Base-by-base conservation (phyloP, 2,797 vertebrate species). In the Tokudaia tokunoshimensis region DNA sequence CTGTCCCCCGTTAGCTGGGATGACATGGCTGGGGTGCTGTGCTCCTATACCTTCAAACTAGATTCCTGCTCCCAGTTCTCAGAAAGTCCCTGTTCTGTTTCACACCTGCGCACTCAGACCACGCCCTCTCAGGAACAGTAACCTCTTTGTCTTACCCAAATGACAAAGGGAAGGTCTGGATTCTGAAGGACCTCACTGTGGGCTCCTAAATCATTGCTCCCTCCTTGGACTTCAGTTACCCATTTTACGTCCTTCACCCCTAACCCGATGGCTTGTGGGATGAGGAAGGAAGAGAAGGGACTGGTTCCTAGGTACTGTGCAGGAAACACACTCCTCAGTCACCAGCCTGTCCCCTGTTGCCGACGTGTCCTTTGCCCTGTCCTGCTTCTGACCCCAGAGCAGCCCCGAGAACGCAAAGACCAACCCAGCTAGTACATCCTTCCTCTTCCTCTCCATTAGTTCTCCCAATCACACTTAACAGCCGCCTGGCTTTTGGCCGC, bases 401-500 rank as follows among this genome's bases (percentile, higher is more conserved):
- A 78, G 65, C 59, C 65, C 47, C 6, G 22, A 74, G 84, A 76
- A 91, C 44, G 93, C 85, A 82, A 83, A 44, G 61, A 87, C 50
- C 31, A 22, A 65, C 78, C 41, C 31, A 19, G 86, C 85, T 97
- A 83, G 93, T 92, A 97, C 96, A 91, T 97, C 97, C 96, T 86
- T 98, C 96, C 96, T 97, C 95, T 95, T 97, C 94, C 82, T 98
- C 97, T 92, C 98, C 98, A 98, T 98, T 98, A 98, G 98, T 98
- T 96, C 78, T 98, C 97, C 97, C 97, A 98, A 97, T 98, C 97
- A 98, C 98, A 96, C 96, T 98, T 97, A 98, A 98, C 98, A 98
- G 98, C 97, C 92, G 97, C 98, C 98, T 97, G 97, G 96, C 96
- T 98, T 98, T 98, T 97, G 96, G 98, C 97, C 98, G 97, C 96